Percentiles rank a stretch among this genome's conserved stretches.
phyloP scores from a whole-genome alignment of 2,888 invertebrate species.

The Aporophyla lueneburgensis region DNA sequence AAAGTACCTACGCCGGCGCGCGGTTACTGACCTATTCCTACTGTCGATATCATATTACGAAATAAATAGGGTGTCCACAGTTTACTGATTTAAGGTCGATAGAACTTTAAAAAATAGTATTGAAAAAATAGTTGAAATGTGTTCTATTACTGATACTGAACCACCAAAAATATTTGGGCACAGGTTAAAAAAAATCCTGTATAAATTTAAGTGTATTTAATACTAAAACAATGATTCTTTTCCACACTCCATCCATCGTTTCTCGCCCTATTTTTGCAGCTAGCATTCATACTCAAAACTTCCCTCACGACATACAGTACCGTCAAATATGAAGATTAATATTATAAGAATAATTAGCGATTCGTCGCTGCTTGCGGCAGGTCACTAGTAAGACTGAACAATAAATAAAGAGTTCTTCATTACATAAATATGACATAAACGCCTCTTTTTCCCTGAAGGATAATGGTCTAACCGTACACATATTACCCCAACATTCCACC shows the following conservation, averaged over 20 bases:
- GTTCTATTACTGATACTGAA: too few relatives aligned
- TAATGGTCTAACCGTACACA: background rate
- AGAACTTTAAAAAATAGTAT: too few relatives aligned
- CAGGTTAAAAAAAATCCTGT: too few relatives aligned
- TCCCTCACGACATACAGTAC: background rate
- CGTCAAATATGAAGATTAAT: background rate
- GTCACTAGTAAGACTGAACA: background rate
- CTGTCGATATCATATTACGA: too few relatives aligned
- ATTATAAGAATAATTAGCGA: background rate
- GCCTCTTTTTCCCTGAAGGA: background rate
- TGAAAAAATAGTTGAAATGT: too few relatives aligned
- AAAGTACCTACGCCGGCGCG: too few relatives aligned
- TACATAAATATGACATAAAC: background rate
- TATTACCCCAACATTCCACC: too few relatives aligned
- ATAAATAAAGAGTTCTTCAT: background rate
- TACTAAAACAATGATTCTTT: background rate
- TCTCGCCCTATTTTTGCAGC: background rate
- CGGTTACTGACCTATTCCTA: too few relatives aligned
- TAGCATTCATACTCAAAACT: background rate
- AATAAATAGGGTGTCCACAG: too few relatives aligned
- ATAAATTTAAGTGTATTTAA: too few relatives aligned
- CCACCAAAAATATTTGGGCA: too few relatives aligned
- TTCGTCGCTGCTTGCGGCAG: background rate
- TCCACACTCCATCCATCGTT: background rate
- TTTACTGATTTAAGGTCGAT: too few relatives aligned